Evolutionary conservation across 2,888 invertebrate genomes (phyloP).

Genomic region (Globia sparganii): DNA sequence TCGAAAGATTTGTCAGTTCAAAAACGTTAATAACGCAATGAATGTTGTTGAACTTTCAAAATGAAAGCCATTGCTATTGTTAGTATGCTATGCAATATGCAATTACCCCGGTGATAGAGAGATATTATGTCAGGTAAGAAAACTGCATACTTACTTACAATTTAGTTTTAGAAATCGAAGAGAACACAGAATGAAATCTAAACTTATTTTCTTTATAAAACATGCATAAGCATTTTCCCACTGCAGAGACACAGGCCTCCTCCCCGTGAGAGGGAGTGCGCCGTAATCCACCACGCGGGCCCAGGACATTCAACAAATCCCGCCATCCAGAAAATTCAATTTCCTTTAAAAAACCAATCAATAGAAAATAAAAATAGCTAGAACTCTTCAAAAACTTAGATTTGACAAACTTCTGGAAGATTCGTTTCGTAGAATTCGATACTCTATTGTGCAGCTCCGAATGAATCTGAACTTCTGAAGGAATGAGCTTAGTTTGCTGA

Average conservation of each 20-base stretch:
- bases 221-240: background rate
- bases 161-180: background rate
- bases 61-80: background rate
- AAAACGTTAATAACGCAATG: background rate
- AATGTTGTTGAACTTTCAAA: background rate
- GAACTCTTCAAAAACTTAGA: slow-evolving; percentile 37
- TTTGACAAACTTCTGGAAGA: slow-evolving; percentile 29
- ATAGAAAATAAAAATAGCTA: slow-evolving; percentile 23
- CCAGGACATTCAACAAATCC: background rate
- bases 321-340: background rate
- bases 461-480: slow-evolving; percentile 37
- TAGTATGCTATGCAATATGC: background rate
- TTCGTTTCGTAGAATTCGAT: slow-evolving; percentile 32
- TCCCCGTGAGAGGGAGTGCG: background rate
- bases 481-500: slow-evolving; percentile 56
- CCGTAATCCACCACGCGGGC: background rate
- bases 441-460: slow-evolving; percentile 28
- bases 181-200: background rate
- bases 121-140: too few species aligned
- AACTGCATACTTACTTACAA: background rate
- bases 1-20: background rate
- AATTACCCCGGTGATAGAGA: background rate
- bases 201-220: background rate
- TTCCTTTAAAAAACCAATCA: slow-evolving; percentile 1
- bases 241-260: background rate